Evolutionary conservation across 2,888 invertebrate genomes (phyloP), one percentile per base, ranked within the genome.

Genomic region (Acleris literana): DNA sequence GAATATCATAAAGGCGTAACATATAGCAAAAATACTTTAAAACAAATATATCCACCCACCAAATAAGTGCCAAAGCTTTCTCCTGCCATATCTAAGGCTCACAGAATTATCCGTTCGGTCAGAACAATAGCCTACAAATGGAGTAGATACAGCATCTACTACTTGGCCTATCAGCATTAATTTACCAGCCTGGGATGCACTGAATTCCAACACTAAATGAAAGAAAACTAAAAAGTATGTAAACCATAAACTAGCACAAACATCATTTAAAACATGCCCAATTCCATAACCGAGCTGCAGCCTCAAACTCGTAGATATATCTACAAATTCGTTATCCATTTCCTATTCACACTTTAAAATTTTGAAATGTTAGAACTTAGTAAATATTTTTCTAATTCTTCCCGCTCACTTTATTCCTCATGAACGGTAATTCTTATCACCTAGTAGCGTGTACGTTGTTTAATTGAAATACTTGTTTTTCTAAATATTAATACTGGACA

Each of bases 161-260:
- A 98, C 83, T 93, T 96, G 95, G n/a, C 96, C 98, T 75, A 97
- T 94, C 69, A 98, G 92, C 86, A 98, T 94, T 60, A 97, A 88
- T 56, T 94, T 87, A 29, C 94, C 94, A 29, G 94, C 94, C 70
- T 93, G 93, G 39, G 90, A 85, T 39, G 94, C 90, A 73, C 88
- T 92, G 77, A 94, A 93, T 76, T 93, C 92, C 53, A 94, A 82
- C 44, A 94, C 93, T 75, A 94, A 88, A 83, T 94, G 94, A 71
- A 97, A 95, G 86, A 95, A 98, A 60, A 98, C 95, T 74, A 98
- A 93, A 55, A 97, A 94, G 85, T 98, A 98, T 1, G 97, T 97
- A 86, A 98, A 98, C 98, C 98, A 98, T 94, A 98, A 96, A 68
- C 97, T 96, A 18, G 98, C 97, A 87, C 97, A 97, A 51, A 98